phyloP scores from a whole-genome alignment of 2,113 vertebrate genomes.

The Pygoscelis adeliae region DNA sequence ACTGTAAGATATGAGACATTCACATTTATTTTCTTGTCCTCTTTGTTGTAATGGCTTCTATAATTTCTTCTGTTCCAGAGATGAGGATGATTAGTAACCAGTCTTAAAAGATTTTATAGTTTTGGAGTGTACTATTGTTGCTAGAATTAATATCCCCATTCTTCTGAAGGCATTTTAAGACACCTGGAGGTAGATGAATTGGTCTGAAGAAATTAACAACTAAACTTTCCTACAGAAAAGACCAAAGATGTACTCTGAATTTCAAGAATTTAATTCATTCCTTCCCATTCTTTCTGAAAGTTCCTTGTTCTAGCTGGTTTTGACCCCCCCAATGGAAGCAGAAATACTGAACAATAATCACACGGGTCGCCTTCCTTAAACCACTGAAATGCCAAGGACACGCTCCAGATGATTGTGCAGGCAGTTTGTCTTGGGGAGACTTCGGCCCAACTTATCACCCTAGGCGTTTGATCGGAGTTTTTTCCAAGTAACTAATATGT shows the following conservation, averaged over 20 bases:
- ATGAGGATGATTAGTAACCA: constrained; percentile 25
- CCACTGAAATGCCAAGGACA: background rate
- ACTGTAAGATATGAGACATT: background rate
- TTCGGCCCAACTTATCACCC: background rate
- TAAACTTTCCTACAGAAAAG: background rate
- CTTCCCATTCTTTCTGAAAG: background rate
- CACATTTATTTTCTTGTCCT: background rate
- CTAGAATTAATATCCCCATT: background rate
- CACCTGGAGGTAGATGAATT: background rate
- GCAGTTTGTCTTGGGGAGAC: background rate
- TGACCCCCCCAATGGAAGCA: background rate
- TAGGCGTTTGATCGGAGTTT: background rate
- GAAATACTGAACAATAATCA: background rate
- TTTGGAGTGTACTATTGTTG: background rate
- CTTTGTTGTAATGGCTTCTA: background rate
- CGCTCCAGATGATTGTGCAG: background rate
- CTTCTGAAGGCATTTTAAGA: background rate
- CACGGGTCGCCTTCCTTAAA: background rate
- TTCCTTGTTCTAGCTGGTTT: background rate
- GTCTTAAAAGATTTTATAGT: background rate
- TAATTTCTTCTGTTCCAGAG: background rate
- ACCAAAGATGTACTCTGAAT: background rate
- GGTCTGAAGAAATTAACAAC: background rate
- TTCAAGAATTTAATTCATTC: background rate
- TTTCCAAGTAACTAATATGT: background rate